Conservation (phyloP, 2,797 vertebrate species). For the Hemibagrus guttatus region DNA sequence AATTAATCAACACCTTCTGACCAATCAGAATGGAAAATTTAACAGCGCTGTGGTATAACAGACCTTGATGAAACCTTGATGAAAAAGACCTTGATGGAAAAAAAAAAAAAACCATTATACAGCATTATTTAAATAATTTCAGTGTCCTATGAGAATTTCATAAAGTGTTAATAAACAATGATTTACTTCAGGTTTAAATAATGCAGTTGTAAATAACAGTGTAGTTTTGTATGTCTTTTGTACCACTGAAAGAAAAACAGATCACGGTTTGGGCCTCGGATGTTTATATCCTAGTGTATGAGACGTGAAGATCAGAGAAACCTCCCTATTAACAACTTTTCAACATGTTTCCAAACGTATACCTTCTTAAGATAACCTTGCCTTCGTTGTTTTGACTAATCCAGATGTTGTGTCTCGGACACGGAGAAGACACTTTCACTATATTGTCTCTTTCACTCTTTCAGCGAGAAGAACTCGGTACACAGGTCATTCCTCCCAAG, state of each 20-base stretch:
- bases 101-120: not conserved
- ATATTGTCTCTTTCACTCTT: not conserved
- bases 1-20: not conserved
- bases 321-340: not conserved
- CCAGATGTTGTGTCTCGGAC: not conserved
- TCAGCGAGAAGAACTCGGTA: constrained; percentile 11
- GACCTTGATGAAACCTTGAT: not conserved
- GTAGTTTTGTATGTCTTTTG: not conserved
- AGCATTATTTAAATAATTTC: not conserved
- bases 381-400: not conserved
- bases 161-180: not conserved
- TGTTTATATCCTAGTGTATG: not conserved
- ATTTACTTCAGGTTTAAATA: not conserved
- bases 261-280: not conserved
- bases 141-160: not conserved
- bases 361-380: not conserved
- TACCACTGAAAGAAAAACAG: not conserved
- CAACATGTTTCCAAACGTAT: not conserved
- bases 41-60: not conserved
- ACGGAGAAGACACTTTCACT: not conserved
- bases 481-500: constrained; percentile 14
- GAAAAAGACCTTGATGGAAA: too few relatives aligned
- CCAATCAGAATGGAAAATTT: not conserved
- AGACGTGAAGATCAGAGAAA: not conserved
- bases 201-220: not conserved